Conservation (phyloP, 2,888 invertebrate genomes). For the Tribolium freemani region DNA sequence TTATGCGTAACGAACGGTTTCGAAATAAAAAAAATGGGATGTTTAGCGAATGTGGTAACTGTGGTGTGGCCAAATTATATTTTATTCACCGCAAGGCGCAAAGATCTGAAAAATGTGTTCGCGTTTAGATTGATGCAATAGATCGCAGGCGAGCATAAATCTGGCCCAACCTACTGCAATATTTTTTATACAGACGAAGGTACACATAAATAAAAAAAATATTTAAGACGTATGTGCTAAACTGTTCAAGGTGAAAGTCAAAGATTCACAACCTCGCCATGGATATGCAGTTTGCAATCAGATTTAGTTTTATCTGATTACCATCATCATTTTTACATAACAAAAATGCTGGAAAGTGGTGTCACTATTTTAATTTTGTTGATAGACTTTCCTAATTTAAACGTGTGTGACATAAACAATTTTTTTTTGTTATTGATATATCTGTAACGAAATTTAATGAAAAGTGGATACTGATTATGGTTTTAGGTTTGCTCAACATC, state of each 20-base stretch:
- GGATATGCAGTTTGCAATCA: neutral
- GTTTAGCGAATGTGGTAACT: slow-evolving; percentile 13
- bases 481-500: neutral
- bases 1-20: slow-evolving; percentile 10
- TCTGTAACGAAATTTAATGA: neutral
- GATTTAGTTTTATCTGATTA: too few species aligned
- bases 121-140: neutral
- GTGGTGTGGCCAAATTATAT: slow-evolving; percentile 14
- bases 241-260: slow-evolving; percentile 22
- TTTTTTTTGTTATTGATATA: neutral
- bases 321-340: neutral
- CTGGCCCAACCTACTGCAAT: neutral
- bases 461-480: neutral
- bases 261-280: neutral
- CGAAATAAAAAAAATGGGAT: slow-evolving; percentile 13
- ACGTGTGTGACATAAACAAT: neutral
- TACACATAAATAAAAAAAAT: neutral
- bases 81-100: slow-evolving; percentile 5
- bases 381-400: neutral
- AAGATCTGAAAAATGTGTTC: slow-evolving; percentile 1
- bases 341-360: neutral
- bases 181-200: neutral
- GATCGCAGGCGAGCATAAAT: neutral
- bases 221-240: neutral
- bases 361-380: neutral